These are phyloP conservation scores for Leuctra nigra DNA, from an alignment of 2,888 invertebrate species.

Conservation along the genomic window DNA sequence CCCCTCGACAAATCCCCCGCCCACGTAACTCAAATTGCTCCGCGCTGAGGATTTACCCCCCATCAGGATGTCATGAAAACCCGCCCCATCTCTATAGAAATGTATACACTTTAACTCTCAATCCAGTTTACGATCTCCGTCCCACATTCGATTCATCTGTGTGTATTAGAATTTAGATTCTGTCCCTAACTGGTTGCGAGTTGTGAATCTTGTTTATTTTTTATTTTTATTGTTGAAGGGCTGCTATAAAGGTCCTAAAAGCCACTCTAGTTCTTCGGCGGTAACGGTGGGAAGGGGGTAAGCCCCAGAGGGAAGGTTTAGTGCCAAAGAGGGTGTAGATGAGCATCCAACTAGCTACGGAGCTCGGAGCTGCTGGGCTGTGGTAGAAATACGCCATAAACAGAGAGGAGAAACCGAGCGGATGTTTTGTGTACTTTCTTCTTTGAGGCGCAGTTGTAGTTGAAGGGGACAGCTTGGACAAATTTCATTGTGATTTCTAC, in stretches of 20 bases:
- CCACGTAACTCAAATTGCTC: not conserved
- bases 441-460: no score
- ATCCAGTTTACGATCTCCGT: no score
- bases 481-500: no score
- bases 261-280: not conserved
- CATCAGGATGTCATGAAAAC: slow-evolving; percentile 1
- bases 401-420: no score
- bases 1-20: not conserved
- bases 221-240: slow-evolving; percentile 5
- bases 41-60: not conserved
- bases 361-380: no score
- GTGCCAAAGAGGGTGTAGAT: not conserved
- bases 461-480: no score
- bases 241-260: slow-evolving; percentile 1
- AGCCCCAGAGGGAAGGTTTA: not conserved
- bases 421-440: no score
- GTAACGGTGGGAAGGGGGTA: not conserved
- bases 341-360: no score
- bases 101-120: not conserved
- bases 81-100: not conserved
- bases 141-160: not conserved
- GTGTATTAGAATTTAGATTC: slow-evolving; percentile 8
- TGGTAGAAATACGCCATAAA: no score
- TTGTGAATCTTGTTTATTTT: slow-evolving; percentile 7
- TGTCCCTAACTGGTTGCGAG: not conserved